Evolutionary conservation across 2,888 invertebrate genomes (phyloP).

Genomic region (Aelia acuminata): DNA sequence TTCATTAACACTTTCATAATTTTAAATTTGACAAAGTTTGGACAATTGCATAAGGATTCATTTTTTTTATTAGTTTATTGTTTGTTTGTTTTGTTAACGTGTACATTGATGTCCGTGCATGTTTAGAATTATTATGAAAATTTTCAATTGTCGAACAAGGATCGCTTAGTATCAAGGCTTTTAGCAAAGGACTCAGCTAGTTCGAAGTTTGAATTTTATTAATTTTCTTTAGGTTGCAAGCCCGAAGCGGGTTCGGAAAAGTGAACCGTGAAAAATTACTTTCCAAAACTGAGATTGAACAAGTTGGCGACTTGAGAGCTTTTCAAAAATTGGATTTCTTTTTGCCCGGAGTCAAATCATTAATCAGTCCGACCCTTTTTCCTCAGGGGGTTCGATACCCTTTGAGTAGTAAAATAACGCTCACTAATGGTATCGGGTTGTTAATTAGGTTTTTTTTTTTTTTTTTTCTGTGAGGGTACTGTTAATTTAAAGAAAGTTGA

Average conservation of each 20-base stretch:
- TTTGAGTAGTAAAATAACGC: neutral
- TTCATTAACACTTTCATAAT: too few relatives aligned
- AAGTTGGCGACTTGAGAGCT: slow-evolving; percentile 35
- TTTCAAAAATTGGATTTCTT: slow-evolving; percentile 48
- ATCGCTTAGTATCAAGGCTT: neutral
- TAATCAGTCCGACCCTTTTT: slow-evolving; percentile 22
- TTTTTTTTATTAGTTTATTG: too few relatives aligned
- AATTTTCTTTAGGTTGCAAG: slow-evolving; percentile 21
- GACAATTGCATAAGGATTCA: too few relatives aligned
- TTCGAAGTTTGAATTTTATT: slow-evolving; percentile 43
- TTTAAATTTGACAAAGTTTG: too few relatives aligned
- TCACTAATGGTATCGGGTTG: slow-evolving; percentile 13
- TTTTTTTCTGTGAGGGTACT: neutral
- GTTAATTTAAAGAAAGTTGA: slow-evolving; percentile 21
- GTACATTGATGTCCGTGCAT: too few relatives aligned
- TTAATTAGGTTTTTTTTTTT: slow-evolving; percentile 1
- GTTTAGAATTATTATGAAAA: too few relatives aligned
- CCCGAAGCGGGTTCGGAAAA: neutral
- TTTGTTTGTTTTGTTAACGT: too few relatives aligned
- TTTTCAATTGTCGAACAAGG: neutral
- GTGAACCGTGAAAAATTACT: slow-evolving; percentile 48
- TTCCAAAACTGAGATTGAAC: slow-evolving; percentile 42
- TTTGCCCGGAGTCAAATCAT: slow-evolving; percentile 30
- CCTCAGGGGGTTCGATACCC: neutral
- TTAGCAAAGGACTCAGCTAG: neutral